phyloP scores from a whole-genome alignment of 2,888 invertebrate species.

The Polyommatus icarus region DNA sequence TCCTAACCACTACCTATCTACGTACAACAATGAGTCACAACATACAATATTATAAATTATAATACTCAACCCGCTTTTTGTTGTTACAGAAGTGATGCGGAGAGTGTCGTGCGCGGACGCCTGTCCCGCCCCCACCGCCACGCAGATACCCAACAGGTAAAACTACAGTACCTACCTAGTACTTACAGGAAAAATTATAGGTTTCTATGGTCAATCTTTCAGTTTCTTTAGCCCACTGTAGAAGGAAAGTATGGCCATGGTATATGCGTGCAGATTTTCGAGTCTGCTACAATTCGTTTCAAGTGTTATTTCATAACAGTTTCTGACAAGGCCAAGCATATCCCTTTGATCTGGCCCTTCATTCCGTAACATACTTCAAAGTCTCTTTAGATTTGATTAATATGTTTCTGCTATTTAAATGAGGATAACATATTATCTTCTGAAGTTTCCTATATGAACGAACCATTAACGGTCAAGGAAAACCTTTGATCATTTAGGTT shows the following conservation, averaged over 20 bases:
- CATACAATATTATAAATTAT: not conserved
- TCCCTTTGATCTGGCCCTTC: no score
- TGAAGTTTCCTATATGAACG: not conserved
- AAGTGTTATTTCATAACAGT: no score
- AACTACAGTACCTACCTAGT: not conserved
- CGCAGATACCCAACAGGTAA: constrained; percentile 48
- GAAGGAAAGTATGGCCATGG: not conserved
- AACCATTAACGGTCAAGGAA: not conserved
- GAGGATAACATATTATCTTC: not conserved
- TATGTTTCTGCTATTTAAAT: not conserved
- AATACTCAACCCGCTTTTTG: not conserved
- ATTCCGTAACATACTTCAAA: not conserved
- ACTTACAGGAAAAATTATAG: not conserved
- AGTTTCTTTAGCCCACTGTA: not conserved
- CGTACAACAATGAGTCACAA: not conserved
- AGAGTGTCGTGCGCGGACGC: constrained; percentile 74
- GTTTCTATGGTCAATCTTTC: not conserved
- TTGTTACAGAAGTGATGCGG: constrained; percentile 78
- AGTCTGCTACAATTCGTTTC: no score
- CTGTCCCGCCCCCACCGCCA: constrained; percentile 63
- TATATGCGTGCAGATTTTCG: no score
- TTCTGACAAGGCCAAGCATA: no score
- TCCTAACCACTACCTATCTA: not conserved
- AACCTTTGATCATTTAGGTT: no score
- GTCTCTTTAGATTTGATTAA: not conserved